Conservation (phyloP, 2,797 vertebrate genomes). For the Mormyrus hasselquistii region DNA sequence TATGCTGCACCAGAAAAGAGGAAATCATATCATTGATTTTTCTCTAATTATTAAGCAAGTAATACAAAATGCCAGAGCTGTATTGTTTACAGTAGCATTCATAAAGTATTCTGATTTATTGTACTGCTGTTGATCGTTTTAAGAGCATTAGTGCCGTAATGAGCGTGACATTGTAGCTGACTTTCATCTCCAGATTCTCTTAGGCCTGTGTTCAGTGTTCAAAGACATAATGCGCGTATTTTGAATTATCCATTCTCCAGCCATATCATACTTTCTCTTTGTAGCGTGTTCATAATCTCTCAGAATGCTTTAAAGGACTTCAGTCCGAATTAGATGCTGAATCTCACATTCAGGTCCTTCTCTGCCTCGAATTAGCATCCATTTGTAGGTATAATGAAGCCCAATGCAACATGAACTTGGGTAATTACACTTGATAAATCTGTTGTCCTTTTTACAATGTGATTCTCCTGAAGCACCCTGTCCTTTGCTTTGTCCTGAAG, state of each 20-base stretch:
- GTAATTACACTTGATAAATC: constrained; percentile 24
- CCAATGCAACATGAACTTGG: constrained; percentile 13
- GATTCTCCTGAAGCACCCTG: constrained; percentile 3
- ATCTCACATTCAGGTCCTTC: constrained; percentile 9
- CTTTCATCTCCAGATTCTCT: neutral
- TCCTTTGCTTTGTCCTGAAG: constrained; percentile 25
- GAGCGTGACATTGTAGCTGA: neutral
- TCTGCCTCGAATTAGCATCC: neutral
- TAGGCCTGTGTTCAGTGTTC: neutral
- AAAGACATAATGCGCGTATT: neutral
- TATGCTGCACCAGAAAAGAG: neutral
- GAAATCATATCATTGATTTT: neutral
- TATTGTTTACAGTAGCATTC: neutral
- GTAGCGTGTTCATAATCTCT: neutral
- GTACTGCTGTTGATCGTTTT: neutral
- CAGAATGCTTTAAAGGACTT: neutral
- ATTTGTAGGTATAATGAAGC: constrained; percentile 16
- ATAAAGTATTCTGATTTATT: neutral
- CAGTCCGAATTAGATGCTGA: neutral
- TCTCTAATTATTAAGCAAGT: neutral
- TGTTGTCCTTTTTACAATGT: constrained; percentile 19
- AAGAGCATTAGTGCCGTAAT: neutral
- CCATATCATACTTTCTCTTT: neutral
- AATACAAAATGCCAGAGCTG: neutral
- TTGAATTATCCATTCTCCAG: neutral